Conservation (phyloP, 2,888 invertebrate genomes). For the Drosophila emarginata region DNA sequence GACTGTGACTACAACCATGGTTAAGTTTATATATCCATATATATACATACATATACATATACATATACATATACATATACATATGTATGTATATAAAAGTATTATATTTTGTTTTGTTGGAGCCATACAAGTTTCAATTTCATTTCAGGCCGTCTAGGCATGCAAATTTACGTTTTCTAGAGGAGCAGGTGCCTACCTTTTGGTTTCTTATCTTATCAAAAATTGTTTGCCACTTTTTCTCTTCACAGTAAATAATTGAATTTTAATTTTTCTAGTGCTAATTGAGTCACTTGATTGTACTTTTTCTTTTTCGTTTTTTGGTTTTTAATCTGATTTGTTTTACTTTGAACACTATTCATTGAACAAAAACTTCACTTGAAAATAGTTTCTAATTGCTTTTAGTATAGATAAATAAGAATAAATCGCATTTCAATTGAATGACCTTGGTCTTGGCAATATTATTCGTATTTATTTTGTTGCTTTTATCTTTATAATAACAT, state of each 20-base stretch:
- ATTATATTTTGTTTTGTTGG: too few species aligned
- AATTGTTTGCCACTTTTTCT: not conserved
- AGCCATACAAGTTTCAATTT: conserved; percentile 23
- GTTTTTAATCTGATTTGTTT: not conserved
- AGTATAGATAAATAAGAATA: not conserved
- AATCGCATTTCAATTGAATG: conserved; percentile 17
- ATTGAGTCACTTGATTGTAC: conserved; percentile 27
- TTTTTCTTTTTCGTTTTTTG: not conserved
- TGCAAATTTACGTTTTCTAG: conserved; percentile 46
- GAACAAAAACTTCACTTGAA: conserved; percentile 10
- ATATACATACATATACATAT: too few species aligned
- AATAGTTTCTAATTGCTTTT: conserved; percentile 25
- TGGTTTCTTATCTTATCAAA: conserved; percentile 60
- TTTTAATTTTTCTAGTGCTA: conserved; percentile 38
- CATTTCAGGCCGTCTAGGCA: conserved; percentile 33
- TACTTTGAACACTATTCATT: not conserved
- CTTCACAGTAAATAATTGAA: conserved; percentile 48
- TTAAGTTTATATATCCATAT: too few species aligned
- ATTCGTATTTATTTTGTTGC: conserved; percentile 11
- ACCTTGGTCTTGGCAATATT: conserved; percentile 55
- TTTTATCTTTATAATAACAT: conserved; percentile 23
- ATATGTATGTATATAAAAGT: too few species aligned
- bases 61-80: too few species aligned
- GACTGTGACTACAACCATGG: too few species aligned
- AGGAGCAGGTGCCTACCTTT: conserved; percentile 48